Conservation (phyloP, 2,113 vertebrate species). For the Phalacrocorax brasilianus region DNA sequence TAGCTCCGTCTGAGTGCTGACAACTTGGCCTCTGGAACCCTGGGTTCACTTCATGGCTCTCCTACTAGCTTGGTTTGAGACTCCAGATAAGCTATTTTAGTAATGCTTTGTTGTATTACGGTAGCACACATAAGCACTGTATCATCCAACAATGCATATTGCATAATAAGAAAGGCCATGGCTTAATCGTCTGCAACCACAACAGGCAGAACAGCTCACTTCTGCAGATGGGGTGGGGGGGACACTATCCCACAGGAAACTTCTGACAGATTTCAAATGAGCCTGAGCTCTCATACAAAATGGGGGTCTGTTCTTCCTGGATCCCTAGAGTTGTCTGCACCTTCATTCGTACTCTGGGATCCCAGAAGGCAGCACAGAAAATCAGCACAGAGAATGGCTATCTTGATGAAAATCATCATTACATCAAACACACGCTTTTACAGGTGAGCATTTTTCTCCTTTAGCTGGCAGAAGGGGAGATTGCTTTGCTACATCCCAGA, state of each 20-base stretch:
- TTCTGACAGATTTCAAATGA: background rate
- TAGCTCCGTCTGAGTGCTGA: background rate
- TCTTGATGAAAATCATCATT: rapidly evolving
- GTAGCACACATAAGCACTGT: background rate
- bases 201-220: background rate
- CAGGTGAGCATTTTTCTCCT: background rate
- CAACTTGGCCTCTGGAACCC: background rate
- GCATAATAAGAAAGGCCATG: background rate
- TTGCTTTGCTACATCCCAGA: background rate
- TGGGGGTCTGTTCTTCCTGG: background rate
- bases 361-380: background rate
- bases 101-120: background rate
- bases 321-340: too few relatives aligned
- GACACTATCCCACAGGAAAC: background rate
- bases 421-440: background rate
- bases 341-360: background rate
- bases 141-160: background rate
- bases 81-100: background rate
- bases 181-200: background rate
- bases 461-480: background rate
- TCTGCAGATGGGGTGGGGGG: background rate
- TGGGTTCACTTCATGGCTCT: background rate
- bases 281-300: background rate
- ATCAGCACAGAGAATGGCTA: rapidly evolving
- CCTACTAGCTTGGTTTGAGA: background rate